Base-by-base conservation (phyloP, 2,797 vertebrate species). In the Novumbra hubbsi region DNA sequence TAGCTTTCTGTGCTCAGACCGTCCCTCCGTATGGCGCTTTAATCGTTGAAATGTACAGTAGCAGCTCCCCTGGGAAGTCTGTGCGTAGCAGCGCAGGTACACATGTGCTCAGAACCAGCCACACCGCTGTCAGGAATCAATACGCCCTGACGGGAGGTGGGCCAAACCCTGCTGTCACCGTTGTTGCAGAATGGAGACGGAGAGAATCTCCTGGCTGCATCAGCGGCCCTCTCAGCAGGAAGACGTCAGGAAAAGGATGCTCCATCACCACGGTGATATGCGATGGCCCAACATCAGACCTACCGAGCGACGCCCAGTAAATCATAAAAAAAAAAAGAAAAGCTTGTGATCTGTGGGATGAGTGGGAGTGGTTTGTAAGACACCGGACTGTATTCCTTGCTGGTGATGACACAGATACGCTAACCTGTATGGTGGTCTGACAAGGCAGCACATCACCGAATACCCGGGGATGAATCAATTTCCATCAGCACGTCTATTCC, bases 401-500 rank as follows among this genome's bases (percentile, higher is more conserved):
- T 32, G 72, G 34, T 69, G 72, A 70, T 69, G 50, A 69, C 17
- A 55, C 28, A 70, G 17, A 55, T 11, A 19, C 28, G 32, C 28
- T 14, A 8, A 48, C 71, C 15, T 15, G 4, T 72, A 2, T 32
- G 65, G 57, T 12, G 11, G 41, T 12, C 41, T 45, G 41, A 48
- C 68, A 32, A 74, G 41, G 4, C 60, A 71, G 63, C 76, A 50
- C 45, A 24, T 17, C 24, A 50, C 16, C 48, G 41, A n/a, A 17
- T 52, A n/a, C 50, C 2, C 62, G 1, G 27, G 16, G 63, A 34
- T 52, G n/a, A 34, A 62, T 72, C 70, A 2, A 67, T 78, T 79
- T 68, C 74, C 80, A 75, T 64, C 76, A 79, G 86, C 69, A 48
- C 11, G 72, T 76, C 17, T 15, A 79, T 81, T 78, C 64, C 34